Evolutionary conservation across 2,888 invertebrate species (phyloP), one percentile per base, ranked within the genome.

Genomic region (Meloe dianella): DNA sequence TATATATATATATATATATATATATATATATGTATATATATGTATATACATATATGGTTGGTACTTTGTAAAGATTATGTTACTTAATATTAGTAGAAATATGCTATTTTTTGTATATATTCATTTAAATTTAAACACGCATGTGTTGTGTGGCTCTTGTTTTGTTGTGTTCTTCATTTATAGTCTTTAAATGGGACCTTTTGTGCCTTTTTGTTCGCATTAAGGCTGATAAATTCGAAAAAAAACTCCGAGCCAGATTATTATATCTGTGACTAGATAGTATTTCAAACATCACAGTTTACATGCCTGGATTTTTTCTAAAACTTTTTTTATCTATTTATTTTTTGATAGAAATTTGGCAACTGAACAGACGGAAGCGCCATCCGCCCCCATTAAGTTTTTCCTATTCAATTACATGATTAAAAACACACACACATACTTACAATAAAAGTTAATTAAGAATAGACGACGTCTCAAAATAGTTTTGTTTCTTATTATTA

Each of bases 61-160:
- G 91, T 90, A 90, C 90, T 86, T 90, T 89, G 83, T 81, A 83
- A 82, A 78, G 81, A 83, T 83, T 83, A 83, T 83, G 82, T 82
- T 78, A 78, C 80, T 82, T 82, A 82, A 79, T 74, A 79, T 80
- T 81, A 82, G 81, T 83, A 83, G 82, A 83, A 83, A 83, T 82
- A 80, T 82, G 76, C 77, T 78, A 77, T 75, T 80, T 60, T 24
- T 29, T 29, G 57, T 58, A 7, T 38, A n/a, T 41, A 14, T n/a
- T n/a, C 41, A 41, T 75, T 71, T 78, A 77, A 79, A 75, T 75
- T 77, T 79, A 80, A 82, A 79, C 80, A 81, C 81, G 79, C 79
- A 78, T 79, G 79, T 79, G 79, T 80, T 80, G 80, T 82, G 79
- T 81, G 80, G 82, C 79, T 79, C 67, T 70, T 73, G 76, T 10